Evolutionary conservation across 2,888 invertebrate genomes (phyloP).

Genomic region (Lysandra bellargus): DNA sequence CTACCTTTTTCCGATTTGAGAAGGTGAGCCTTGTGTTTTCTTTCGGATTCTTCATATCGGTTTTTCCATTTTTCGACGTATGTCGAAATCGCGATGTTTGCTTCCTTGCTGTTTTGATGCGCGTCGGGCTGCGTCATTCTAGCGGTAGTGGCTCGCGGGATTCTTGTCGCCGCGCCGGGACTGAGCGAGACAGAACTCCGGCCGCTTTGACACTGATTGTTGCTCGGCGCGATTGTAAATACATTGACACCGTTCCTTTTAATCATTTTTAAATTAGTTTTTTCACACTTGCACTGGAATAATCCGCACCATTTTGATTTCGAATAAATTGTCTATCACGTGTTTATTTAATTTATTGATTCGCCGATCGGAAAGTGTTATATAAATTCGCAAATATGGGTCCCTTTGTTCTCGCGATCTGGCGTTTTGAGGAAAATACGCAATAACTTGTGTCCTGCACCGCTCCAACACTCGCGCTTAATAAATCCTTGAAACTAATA

Average conservation of each 20-base stretch:
- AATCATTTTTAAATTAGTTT: slow-evolving; percentile 78
- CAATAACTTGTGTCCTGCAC: slow-evolving; percentile 52
- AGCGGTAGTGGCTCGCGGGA: slow-evolving; percentile 74
- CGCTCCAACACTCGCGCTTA: slow-evolving; percentile 58
- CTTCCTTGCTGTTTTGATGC: slow-evolving; percentile 72
- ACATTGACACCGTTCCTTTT: slow-evolving; percentile 79
- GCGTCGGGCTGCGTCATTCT: slow-evolving; percentile 77
- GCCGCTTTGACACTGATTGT: slow-evolving; percentile 75
- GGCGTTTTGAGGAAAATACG: slow-evolving; percentile 60
- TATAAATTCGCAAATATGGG: slow-evolving; percentile 55
- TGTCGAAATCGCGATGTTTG: slow-evolving; percentile 73
- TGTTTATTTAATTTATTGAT: slow-evolving; percentile 74
- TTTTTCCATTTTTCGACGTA: slow-evolving; percentile 83
- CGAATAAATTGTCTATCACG: slow-evolving; percentile 62
- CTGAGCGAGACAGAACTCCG: slow-evolving; percentile 74
- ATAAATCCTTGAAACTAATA: slow-evolving; percentile 55
- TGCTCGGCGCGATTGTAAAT: slow-evolving; percentile 78
- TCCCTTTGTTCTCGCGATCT: slow-evolving; percentile 70
- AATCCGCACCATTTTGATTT: slow-evolving; percentile 67
- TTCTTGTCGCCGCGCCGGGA: slow-evolving; percentile 69
- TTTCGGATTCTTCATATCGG: slow-evolving; percentile 86
- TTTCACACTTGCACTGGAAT: slow-evolving; percentile 67
- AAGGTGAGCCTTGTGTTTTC: slow-evolving; percentile 83
- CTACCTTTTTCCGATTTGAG: slow-evolving; percentile 86
- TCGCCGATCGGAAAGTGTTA: slow-evolving; percentile 57